Evolutionary conservation across 2,888 invertebrate genomes (phyloP).

Genomic region (Opisthograptis luteolata): DNA sequence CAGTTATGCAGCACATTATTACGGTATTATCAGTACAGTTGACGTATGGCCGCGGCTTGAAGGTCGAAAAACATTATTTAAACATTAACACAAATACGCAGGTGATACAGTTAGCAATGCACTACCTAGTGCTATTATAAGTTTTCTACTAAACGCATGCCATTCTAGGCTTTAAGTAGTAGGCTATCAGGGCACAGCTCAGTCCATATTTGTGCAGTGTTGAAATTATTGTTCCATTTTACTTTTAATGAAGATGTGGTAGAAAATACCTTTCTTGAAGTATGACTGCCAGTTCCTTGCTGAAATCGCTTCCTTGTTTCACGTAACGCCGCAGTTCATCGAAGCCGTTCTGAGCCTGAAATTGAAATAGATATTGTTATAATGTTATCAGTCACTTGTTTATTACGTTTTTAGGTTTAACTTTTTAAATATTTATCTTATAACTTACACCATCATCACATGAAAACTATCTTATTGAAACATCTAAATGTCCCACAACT

Average conservation of each 20-base stretch:
- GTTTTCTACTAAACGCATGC: background rate
- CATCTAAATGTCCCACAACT: too few species aligned
- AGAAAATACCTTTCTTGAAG: constrained; percentile 93
- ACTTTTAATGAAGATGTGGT: background rate
- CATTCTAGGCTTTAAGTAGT: constrained; percentile 4
- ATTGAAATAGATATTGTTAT: too few species aligned
- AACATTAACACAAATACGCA: constrained; percentile 32
- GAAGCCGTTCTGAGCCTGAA: constrained; percentile 96
- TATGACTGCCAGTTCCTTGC: constrained; percentile 94
- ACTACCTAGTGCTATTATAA: constrained; percentile 1
- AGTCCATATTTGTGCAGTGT: constrained; percentile 1
- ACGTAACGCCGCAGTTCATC: constrained; percentile 96
- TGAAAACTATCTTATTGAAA: too few species aligned
- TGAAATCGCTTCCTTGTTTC: constrained; percentile 97
- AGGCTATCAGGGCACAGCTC: constrained; percentile 12
- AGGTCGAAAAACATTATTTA: constrained; percentile 28
- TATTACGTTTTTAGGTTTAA: too few species aligned
- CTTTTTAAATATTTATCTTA: too few species aligned
- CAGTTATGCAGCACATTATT: constrained; percentile 35
- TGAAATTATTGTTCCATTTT: constrained; percentile 3
- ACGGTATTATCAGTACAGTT: constrained; percentile 22
- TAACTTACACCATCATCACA: too few species aligned
- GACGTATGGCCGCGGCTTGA: constrained; percentile 16
- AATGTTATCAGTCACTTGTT: too few species aligned
- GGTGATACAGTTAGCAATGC: constrained; percentile 11